Conservation (phyloP, 2,888 invertebrate species). For the Marasmarcha lunaedactyla region DNA sequence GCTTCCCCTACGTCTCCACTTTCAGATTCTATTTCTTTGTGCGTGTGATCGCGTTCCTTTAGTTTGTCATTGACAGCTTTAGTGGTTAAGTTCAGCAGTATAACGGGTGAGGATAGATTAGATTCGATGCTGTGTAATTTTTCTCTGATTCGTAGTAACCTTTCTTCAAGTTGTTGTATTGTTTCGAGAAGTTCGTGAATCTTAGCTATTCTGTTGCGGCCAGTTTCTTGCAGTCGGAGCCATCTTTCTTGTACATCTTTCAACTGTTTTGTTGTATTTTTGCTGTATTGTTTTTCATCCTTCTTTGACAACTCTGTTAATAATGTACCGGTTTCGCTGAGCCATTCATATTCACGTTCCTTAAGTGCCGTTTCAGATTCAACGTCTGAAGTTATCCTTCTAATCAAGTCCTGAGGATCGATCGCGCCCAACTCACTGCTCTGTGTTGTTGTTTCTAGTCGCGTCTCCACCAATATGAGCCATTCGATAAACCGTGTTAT, state of each 20-base stretch:
- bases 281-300: conserved; percentile 65
- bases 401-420: conserved; percentile 80
- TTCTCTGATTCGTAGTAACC: conserved; percentile 77
- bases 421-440: conserved; percentile 58
- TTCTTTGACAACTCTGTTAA: conserved; percentile 74
- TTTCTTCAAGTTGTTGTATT: conserved; percentile 76
- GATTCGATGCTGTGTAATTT: conserved; percentile 81
- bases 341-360: conserved; percentile 83
- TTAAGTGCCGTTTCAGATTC: conserved; percentile 81
- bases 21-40: conserved; percentile 80
- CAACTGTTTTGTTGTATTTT: conserved; percentile 68
- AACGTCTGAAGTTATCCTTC: conserved; percentile 79
- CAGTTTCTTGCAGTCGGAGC: conserved; percentile 74
- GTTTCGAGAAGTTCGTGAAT: conserved; percentile 79
- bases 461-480: conserved; percentile 76
- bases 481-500: conserved; percentile 76
- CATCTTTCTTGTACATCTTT: conserved; percentile 75
- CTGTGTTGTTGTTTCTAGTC: conserved; percentile 71
- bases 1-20: conserved; percentile 83
- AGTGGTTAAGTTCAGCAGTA: conserved; percentile 75
- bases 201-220: conserved; percentile 76
- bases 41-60: conserved; percentile 78
- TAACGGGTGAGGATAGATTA: conserved; percentile 75
- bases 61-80: conserved; percentile 76
- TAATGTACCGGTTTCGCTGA: conserved; percentile 75